Base-by-base conservation (phyloP, 2,113 vertebrate species). In the Pomatorhinus ruficollis region DNA sequence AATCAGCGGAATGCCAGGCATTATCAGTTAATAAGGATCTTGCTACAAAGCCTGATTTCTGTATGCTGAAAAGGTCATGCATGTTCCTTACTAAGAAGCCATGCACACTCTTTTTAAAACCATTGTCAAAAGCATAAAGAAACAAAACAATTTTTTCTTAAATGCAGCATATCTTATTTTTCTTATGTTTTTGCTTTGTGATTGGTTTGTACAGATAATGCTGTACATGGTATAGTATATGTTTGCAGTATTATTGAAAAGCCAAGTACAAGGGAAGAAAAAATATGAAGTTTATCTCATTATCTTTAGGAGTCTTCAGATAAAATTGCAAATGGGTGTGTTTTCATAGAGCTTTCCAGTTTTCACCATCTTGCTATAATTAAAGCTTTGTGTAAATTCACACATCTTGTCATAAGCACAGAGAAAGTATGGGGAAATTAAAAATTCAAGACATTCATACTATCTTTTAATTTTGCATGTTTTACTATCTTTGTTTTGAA, bases 341-440 rank as follows among this genome's bases (percentile, higher is more conserved):
- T 79, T 89, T 93, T 86, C 80, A 78, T 93, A 89, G 85, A 92
- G 60, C 45, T 72, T 88, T 87, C 23, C 50, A 74, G 35, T 71
- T 88, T 61, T 91, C 39, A 69, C 19, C 33, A 76, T 50, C 31
- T 63, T 47, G 27, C 31, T 61, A 25, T 90, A 93, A 93, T 87
- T 90, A 96, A 94, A 95, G 40, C 44, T 92, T 90, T 95, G 42
- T 70, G 71, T 87, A 89, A 94, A 93, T 92, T 89, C 2, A 0
- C 69, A 82, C 65, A 63, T 84, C 50, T 76, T 93, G 28, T 78
- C 59, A 87, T 50, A 91, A 66, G 65, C n/a, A 61, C 37, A 71
- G 75, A 54, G 3, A 42, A 95, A 31, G 12, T 56, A 68, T 22
- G 16, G 23, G n/a, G 47, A 94, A 84, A 86, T 66, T 31, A 78